Base-by-base conservation (phyloP, 37 sponge, comb jelly and placozoan species). In the Halichondria panicea region DNA sequence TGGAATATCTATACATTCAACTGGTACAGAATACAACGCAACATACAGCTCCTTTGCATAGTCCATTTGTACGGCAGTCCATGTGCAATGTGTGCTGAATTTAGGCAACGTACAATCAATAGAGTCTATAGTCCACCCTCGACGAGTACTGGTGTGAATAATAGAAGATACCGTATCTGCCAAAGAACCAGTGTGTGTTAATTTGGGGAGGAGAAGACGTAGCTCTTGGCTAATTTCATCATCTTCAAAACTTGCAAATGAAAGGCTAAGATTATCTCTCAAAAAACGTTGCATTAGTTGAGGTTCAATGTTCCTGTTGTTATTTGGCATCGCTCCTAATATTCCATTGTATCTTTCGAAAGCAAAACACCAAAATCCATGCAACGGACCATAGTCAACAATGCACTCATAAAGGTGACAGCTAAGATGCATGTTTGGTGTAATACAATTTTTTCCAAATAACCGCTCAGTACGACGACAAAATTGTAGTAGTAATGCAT, bases 391-490 rank as follows among this genome's bases (percentile, higher is more conserved):
- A 72, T 46, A 83, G 21, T 83, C 76, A 22, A 63, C 24, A 18
- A 83, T 46, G 50, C 83, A 83, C 18, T 74, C 43, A 12, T 19
- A 15, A 22, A 83, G 21, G 43, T 83, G 83, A 30, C 55, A 45
- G 33, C 59, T 52, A 71, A 83, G 56, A 50, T 83, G 83, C 83
- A 83, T 83, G 55, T 83, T 83, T 39, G 75, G 75, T 31, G 83
- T 83, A 27, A 74, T 57, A 13, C 21, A 59, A 1, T 64, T 34
- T 12, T 37, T 36, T 30, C 76, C 83, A 83, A 43, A 83, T 27
- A 74, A 22, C 0, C 22, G 4, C 68, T 56, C 83, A 18, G 50
- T 42, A 15, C 5, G 30, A 25, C 45, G 32, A 53, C 83, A 83
- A 74, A 83, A 82, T 5, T 46, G 1, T 6, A 80, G 7, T 42